Evolutionary conservation across 1,140 invertebrate species (phyloP), one percentile per base, ranked within the genome.

Genomic region (Pogonomyrmex barbatus): DNA sequence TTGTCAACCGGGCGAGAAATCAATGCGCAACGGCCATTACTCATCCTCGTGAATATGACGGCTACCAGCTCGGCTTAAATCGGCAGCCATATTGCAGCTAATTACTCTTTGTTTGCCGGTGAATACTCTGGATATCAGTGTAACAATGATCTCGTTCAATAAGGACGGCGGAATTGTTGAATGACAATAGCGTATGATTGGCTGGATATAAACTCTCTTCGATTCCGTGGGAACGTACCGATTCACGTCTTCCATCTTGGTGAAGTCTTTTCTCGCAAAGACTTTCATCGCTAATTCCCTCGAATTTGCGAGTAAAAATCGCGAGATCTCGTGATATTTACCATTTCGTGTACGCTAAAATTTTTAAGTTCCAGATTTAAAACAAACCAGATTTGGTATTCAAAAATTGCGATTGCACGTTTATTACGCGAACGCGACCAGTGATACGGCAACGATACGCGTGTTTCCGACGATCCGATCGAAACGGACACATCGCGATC

Each of bases 31-130:
- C 45, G 30, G n/a, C 39, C 39, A 65, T 70, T 86, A 86, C 77
- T 79, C 56, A 54, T 45, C 14, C 24, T 6, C 24, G 12, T 62
- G 75, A 86, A 88, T 87, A 58, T 24, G 24, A n/a, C 9, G 54
- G 33, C 4, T 5, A 60, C 12, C 50, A 68, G 56, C 63, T 83
- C 50, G 52, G 71, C 47, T 45, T 83, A 56, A 87, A 87, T 54
- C n/a, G 36, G 12, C 17, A 33, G 39, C 60, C 33, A 58, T 50
- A 39, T 73, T 33, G 56, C 39, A 36, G 87, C 62, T 88, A 88
- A 88, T 88, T 88, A 77, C 33, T 54, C 62, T 54, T 88, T 87
- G 87, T 83, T 47, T 33, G 39, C 14, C 47, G 54, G n/a, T 67
- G 63, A 67, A 76, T 83, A 42, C 54, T 65, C 65, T 54, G 5